These are phyloP conservation scores for Synergus umbraculus DNA, from an alignment of 2,888 invertebrate species.

Conservation along the genomic window DNA sequence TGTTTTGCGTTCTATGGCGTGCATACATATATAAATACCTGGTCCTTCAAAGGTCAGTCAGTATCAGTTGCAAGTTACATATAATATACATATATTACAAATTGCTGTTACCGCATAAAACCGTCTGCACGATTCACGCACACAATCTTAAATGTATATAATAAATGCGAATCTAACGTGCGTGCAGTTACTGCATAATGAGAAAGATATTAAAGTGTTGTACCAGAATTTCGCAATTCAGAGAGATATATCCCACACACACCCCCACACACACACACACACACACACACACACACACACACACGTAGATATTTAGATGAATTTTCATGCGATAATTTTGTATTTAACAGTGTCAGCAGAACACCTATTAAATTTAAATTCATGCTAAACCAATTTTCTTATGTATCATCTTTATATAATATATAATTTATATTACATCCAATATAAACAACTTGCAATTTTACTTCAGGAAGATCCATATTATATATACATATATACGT, in stretches of 20 bases:
- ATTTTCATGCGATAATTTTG: no score
- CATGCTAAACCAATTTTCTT: no score
- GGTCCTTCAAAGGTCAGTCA: constrained; percentile 40
- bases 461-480: no score
- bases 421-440: no score
- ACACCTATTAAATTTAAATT: no score
- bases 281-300: no score
- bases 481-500: no score
- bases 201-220: constrained; percentile 26
- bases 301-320: no score
- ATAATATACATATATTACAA: constrained; percentile 16
- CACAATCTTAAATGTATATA: constrained; percentile 4
- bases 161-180: constrained; percentile 27
- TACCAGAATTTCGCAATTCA: neutral
- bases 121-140: constrained; percentile 24
- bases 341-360: no score
- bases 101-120: constrained; percentile 30
- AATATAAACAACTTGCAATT: no score
- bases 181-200: constrained; percentile 26
- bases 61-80: constrained; percentile 8
- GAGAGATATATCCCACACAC: neutral
- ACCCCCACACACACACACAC: no score
- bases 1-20: neutral
- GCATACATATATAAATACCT: constrained; percentile 15
- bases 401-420: no score